These are phyloP conservation scores for Liopterus haemorrhoidalis DNA, from an alignment of 2,888 invertebrate species.

Conservation along the genomic window DNA sequence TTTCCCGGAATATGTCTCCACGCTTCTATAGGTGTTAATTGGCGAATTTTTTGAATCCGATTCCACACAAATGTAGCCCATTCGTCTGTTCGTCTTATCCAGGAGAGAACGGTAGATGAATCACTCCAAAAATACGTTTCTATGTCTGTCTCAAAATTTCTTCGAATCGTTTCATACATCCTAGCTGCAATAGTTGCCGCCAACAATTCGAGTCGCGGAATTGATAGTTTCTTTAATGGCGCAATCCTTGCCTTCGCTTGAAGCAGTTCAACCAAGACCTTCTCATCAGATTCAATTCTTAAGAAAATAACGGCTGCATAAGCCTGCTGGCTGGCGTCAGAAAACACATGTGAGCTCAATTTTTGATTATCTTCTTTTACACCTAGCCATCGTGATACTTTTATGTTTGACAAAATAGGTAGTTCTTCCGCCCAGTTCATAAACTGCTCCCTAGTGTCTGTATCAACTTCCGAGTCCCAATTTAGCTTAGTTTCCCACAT, in stretches of 20 bases:
- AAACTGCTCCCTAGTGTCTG: constrained; percentile 25
- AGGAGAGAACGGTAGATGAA: constrained; percentile 31
- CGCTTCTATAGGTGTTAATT: constrained; percentile 18
- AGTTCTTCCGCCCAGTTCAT: constrained; percentile 20
- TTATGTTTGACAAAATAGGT: neutral
- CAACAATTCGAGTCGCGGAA: constrained; percentile 37
- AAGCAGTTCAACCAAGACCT: constrained; percentile 30
- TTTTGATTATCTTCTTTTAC: neutral
- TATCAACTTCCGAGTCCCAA: constrained; percentile 14
- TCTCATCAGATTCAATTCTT: neutral
- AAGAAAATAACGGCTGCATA: constrained; percentile 9
- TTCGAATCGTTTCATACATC: constrained; percentile 19
- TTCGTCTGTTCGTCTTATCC: constrained; percentile 29
- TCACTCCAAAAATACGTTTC: constrained; percentile 32
- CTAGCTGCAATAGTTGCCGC: constrained; percentile 34
- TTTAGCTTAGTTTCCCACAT: constrained; percentile 21
- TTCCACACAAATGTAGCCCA: constrained; percentile 35
- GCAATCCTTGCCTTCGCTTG: constrained; percentile 35
- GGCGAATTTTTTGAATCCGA: constrained; percentile 33
- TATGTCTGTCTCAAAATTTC: constrained; percentile 9
- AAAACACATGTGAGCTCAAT: constrained; percentile 2
- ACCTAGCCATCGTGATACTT: constrained; percentile 1
- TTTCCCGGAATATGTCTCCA: constrained; percentile 36
- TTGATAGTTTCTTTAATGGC: constrained; percentile 31
- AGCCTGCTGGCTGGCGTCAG: constrained; percentile 3